Conservation (phyloP, 2,888 invertebrate genomes). For the Endotricha flammealis region DNA sequence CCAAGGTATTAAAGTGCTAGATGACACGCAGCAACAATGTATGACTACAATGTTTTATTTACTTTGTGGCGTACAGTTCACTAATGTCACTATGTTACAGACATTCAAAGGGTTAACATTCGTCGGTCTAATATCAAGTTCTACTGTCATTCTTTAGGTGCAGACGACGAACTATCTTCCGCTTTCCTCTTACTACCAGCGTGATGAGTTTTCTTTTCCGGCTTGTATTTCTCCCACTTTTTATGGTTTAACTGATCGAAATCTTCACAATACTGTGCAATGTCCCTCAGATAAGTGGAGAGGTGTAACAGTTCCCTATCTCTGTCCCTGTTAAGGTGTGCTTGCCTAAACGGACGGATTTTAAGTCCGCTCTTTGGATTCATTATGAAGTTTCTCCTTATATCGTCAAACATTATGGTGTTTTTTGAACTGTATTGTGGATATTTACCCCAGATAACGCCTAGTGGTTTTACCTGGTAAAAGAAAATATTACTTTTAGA, state of each 20-base stretch:
- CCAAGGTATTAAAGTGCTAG: too few species aligned
- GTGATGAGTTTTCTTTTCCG: slow-evolving; percentile 53
- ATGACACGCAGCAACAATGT: too few species aligned
- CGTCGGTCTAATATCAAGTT: slow-evolving; percentile 5
- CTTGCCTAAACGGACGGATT: slow-evolving; percentile 93
- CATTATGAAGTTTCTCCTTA: slow-evolving; percentile 97
- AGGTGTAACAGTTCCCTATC: slow-evolving; percentile 91
- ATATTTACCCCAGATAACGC: slow-evolving; percentile 97
- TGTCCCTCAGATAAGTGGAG: slow-evolving; percentile 88
- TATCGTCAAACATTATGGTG: slow-evolving; percentile 99
- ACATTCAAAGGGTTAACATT: too few species aligned
- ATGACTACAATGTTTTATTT: too few species aligned
- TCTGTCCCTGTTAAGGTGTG: slow-evolving; percentile 89
- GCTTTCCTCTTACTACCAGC: slow-evolving; percentile 69
- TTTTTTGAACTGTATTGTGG: slow-evolving; percentile 92
- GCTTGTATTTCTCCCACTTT: slow-evolving; percentile 92
- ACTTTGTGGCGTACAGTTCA: too few species aligned
- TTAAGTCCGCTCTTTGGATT: slow-evolving; percentile 95
- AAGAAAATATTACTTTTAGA: background rate
- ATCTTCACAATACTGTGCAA: slow-evolving; percentile 88
- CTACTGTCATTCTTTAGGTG: slow-evolving; percentile 59
- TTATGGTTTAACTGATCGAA: slow-evolving; percentile 91
- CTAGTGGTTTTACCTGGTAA: slow-evolving; percentile 92
- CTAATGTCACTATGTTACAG: too few species aligned
- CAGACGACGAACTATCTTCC: slow-evolving; percentile 55